Conservation (phyloP, 2,797 vertebrate genomes). For the Thripadectes ignobilis region DNA sequence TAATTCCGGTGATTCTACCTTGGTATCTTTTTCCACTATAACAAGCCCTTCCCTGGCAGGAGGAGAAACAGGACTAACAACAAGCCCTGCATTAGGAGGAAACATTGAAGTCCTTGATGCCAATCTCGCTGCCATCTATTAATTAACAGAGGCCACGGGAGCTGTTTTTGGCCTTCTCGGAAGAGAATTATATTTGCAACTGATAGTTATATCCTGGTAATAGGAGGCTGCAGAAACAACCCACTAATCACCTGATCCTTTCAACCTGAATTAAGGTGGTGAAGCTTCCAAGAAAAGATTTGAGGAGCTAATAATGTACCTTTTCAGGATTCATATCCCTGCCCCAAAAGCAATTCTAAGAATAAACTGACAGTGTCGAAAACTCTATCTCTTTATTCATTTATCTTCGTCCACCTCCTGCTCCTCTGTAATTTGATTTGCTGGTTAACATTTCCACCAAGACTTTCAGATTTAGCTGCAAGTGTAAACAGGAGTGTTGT, state of each 20-base stretch:
- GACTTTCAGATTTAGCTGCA: not conserved
- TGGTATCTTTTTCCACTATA: not conserved
- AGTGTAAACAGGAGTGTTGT: not conserved
- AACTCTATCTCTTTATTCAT: not conserved
- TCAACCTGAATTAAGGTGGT: not conserved
- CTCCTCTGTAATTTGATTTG: not conserved
- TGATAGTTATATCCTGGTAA: not conserved
- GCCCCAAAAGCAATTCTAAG: not conserved
- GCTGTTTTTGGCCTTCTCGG: not conserved
- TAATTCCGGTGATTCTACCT: constrained; percentile 46
- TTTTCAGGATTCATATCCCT: not conserved
- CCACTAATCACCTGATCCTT: not conserved
- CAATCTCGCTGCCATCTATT: not conserved
- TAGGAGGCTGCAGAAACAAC: constrained; percentile 16
- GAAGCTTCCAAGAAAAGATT: constrained; percentile 40
- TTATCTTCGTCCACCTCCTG: not conserved
- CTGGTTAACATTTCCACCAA: not conserved
- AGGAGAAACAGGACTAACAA: constrained; percentile 17
- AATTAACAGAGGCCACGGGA: constrained; percentile 28
- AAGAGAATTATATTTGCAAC: not conserved
- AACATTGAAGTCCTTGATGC: not conserved
- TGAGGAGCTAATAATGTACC: not conserved
- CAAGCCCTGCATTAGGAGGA: not conserved
- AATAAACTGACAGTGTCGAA: not conserved
- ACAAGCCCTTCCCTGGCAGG: not conserved